Base-by-base conservation (phyloP, 2,888 invertebrate genomes). In the Chrysomela aeneicollis region DNA sequence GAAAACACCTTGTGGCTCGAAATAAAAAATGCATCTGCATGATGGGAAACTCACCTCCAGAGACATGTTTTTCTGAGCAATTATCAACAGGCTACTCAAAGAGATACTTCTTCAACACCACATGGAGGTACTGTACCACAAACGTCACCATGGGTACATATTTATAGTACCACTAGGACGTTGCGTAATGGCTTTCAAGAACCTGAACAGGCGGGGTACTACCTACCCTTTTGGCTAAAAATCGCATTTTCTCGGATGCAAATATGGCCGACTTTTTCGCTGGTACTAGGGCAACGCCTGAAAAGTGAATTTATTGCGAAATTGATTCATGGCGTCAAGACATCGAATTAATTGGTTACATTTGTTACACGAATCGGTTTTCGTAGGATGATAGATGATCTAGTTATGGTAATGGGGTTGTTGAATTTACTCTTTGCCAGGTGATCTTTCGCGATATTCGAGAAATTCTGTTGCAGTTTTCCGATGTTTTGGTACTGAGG, bases 191-290 rank as follows among this genome's bases (percentile, higher is more conserved):
- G 2, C 42, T n/a, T 42, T 42, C 42, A 10, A 12, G 12, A 35
- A 35, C 35, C 35, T 10, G 35, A 35, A 6, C 10, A 12, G 35
- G 35, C 35, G 35, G 35, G 35, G 42, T 42, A 42, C 42, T 42
- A 15, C 42, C 42, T 26, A 26, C 26, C 42, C 12, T 12, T 42
- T 15, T 15, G 42, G n/a, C n/a, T 2, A 42, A 42, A 42, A 15
- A 42, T 42, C 42, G 42, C n/a, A 3, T 15, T 42, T 42, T 42
- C n/a, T 42, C 42, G 42, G 42, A 42, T 42, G 42, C 42, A 42
- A 42, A 42, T 42, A 42, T 42, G 42, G 42, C 4, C 3, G 15
- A 12, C 9, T 42, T 42, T 15, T 42, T 42, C n/a, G 2, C 42
- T n/a, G 35, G 35, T 6, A 35, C 10, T 35, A 35, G 35, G 35